Evolutionary conservation across 2,888 invertebrate genomes (phyloP).

Genomic region (Bombylius major): DNA sequence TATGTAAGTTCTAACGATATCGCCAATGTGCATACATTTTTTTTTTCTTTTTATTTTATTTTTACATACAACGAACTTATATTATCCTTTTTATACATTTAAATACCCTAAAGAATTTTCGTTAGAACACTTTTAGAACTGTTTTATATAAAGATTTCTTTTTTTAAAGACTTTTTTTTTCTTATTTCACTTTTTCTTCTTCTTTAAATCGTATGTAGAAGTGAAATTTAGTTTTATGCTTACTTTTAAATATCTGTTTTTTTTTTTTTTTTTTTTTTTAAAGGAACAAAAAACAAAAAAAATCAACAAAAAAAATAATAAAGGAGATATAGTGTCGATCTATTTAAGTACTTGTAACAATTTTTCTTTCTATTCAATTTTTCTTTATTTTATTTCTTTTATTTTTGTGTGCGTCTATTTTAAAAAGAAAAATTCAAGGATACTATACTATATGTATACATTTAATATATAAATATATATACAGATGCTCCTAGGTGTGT

Average conservation of each 20-base stretch:
- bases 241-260: constrained; percentile 2
- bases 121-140: too few relatives aligned
- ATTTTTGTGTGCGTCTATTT: neutral
- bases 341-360: neutral
- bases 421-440: too few relatives aligned
- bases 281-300: too few relatives aligned
- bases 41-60: neutral
- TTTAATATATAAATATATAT: too few relatives aligned
- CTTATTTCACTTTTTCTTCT: neutral
- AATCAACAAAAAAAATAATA: too few relatives aligned
- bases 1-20: constrained; percentile 2
- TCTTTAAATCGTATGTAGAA: neutral
- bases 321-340: too few relatives aligned
- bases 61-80: neutral
- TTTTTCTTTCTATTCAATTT: constrained; percentile 1
- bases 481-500: too few relatives aligned
- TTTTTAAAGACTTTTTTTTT: too few relatives aligned
- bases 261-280: neutral
- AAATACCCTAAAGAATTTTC: neutral
- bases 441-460: too few relatives aligned
- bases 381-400: constrained; percentile 3
- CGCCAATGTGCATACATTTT: neutral
- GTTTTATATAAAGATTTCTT: too few relatives aligned
- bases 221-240: constrained; percentile 5
- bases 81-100: neutral